Base-by-base conservation (phyloP, 2,113 vertebrate genomes). In the Hymenochirus boettgeri region DNA sequence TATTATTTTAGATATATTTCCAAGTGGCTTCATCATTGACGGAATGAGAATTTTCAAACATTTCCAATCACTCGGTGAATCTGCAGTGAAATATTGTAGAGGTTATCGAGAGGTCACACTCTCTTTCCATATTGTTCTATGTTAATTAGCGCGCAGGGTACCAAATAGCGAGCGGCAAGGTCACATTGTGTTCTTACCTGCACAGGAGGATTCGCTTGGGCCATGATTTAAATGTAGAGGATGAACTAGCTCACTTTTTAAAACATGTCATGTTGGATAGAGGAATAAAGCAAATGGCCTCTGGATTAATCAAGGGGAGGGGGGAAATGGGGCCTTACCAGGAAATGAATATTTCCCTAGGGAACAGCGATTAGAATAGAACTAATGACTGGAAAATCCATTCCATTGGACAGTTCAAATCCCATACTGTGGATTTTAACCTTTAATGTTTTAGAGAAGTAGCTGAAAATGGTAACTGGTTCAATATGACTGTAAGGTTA, bases 381-480 rank as follows among this genome's bases (percentile, higher is more conserved):
- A 57, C 27, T 58, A 66, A 57, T 66, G 53, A 25, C 54, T 57
- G 42, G 63, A 57, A 58, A 58, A 66, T 57, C 22, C 27, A 47
- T 47, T 37, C 23, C 45, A 57, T 55, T 46, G 19, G 17, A 42
- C 62, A 8, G 33, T 19, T 24, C n/a, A 55, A 23, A 11, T 21
- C 8, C 11, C 27, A 19, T 53, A 31, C 11, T 26, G 58, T 13
- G 58, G 25, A 50, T 61, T 2, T 25, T 22, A 61, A 61, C 39
- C 19, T 61, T 29, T 22, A 35, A 13, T 3, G 33, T 35, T 33
- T n/a, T 33, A 9, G 7, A 33, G 33, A 9, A 12, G 33, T 9
- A 35, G 15, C 33, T 12, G 33, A 35, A n/a, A 11, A 9, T 11
- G 33, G 7, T 35, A 35, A 35, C 33, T 35, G 33, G 33, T n/a